Evolutionary conservation across 2,888 invertebrate species (phyloP).

Genomic region (Nymphalis urticae): DNA sequence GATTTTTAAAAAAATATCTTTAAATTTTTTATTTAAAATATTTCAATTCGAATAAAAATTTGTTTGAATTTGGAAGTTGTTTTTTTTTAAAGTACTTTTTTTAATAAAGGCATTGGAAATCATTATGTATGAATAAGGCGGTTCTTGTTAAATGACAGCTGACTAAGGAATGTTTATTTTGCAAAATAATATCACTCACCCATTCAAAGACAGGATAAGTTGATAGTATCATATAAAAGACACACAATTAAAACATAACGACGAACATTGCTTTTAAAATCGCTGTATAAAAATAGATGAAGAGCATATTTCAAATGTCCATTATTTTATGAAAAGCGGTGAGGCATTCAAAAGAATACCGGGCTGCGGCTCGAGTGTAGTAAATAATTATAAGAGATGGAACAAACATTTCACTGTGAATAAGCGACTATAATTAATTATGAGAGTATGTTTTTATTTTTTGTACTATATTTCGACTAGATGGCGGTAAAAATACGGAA

Average conservation of each 20-base stretch:
- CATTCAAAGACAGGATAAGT: background rate
- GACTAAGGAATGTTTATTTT: too few relatives aligned
- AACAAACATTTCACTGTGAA: slow-evolving; percentile 12
- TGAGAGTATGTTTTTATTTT: background rate
- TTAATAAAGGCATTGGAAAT: too few relatives aligned
- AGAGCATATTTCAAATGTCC: slow-evolving; percentile 22
- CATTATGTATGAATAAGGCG: too few relatives aligned
- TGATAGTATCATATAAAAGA: background rate
- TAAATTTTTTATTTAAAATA: too few relatives aligned
- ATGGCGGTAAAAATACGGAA: background rate
- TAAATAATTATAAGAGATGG: slow-evolving; percentile 16
- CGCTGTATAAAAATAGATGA: slow-evolving; percentile 5
- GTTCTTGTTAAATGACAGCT: too few relatives aligned
- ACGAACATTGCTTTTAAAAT: slow-evolving; percentile 2
- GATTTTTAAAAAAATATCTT: too few relatives aligned
- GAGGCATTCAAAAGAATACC: slow-evolving; percentile 20
- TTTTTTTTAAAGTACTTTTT: too few relatives aligned
- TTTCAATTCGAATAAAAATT: too few relatives aligned
- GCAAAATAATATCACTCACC: background rate
- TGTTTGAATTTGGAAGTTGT: too few relatives aligned
- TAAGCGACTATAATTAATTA: slow-evolving; percentile 11
- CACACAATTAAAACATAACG: background rate
- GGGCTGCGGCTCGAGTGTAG: slow-evolving; percentile 5
- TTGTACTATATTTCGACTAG: background rate
- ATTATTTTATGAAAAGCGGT: slow-evolving; percentile 26